phyloP scores from a whole-genome alignment of 2,888 invertebrate species.

The Melinopterus prodromus region DNA sequence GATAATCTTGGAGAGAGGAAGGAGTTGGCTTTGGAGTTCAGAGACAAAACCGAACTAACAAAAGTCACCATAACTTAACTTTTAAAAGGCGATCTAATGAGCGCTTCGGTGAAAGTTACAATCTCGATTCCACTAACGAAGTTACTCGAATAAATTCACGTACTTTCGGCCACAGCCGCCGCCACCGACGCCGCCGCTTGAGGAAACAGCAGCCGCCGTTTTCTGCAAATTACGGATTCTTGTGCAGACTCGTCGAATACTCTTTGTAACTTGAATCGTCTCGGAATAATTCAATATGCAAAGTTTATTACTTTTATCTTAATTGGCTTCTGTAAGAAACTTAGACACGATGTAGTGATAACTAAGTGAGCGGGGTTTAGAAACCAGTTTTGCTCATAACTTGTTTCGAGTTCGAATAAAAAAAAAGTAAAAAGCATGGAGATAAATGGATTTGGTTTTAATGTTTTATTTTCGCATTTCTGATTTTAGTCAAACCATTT shows the following conservation, averaged over 20 bases:
- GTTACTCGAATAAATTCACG: conserved; percentile 11
- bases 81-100: conserved; percentile 26
- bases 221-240: neutral
- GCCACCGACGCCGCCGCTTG: neutral
- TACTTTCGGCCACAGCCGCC: neutral
- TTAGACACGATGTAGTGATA: too few relatives aligned
- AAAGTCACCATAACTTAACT: conserved; percentile 16
- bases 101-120: conserved; percentile 20
- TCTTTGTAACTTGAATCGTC: neutral
- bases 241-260: neutral
- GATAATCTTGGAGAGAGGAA: conserved; percentile 18
- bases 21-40: conserved; percentile 13
- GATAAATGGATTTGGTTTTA: too few relatives aligned
- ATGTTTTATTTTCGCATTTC: too few relatives aligned
- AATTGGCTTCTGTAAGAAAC: too few relatives aligned
- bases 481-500: too few relatives aligned
- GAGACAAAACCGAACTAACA: conserved; percentile 25
- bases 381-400: too few relatives aligned
- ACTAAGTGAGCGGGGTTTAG: too few relatives aligned
- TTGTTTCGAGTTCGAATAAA: too few relatives aligned
- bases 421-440: too few relatives aligned
- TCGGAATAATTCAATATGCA: neutral
- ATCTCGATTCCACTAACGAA: conserved; percentile 15
- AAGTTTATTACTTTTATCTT: too few relatives aligned
- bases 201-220: neutral